Conservation (phyloP, 2,888 invertebrate genomes). For the Petrophora chlorosata region DNA sequence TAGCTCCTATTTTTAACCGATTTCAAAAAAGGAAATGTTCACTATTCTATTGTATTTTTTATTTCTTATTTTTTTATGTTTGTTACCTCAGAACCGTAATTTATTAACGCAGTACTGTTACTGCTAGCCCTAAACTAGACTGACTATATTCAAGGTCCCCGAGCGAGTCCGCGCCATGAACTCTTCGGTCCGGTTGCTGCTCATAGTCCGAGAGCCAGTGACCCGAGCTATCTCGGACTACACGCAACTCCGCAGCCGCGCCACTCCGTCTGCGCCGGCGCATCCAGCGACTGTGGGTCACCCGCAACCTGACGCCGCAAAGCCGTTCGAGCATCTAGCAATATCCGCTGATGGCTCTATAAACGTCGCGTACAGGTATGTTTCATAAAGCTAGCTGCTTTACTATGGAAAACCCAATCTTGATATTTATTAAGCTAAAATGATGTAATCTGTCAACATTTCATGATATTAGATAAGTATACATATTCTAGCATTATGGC, state of each 20-base stretch:
- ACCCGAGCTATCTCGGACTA: conserved; percentile 98
- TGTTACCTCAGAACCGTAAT: too few relatives aligned
- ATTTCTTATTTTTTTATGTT: too few relatives aligned
- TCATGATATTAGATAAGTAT: too few relatives aligned
- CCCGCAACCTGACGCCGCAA: conserved; percentile 69
- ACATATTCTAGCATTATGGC: too few relatives aligned
- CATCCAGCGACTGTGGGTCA: conserved; percentile 62
- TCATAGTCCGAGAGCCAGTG: conserved; percentile 98
- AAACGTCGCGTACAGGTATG: conserved; percentile 89
- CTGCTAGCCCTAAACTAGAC: not conserved
- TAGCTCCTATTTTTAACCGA: too few relatives aligned
- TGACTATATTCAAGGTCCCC: conserved; percentile 90
- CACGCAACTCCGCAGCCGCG: conserved; percentile 94
- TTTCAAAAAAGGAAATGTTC: too few relatives aligned
- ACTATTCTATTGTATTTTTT: too few relatives aligned
- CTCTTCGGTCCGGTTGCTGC: conserved; percentile 93
- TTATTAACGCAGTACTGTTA: not conserved
- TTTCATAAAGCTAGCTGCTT: not conserved
- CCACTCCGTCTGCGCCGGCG: conserved; percentile 88
- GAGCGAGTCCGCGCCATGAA: conserved; percentile 97
- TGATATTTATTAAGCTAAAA: too few relatives aligned
- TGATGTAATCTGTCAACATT: too few relatives aligned
- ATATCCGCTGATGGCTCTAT: conserved; percentile 91
- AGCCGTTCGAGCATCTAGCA: conserved; percentile 92
- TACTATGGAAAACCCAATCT: too few relatives aligned